Base-by-base conservation (phyloP, 2,113 vertebrate species). In the Oncorhynchus kisutch region DNA sequence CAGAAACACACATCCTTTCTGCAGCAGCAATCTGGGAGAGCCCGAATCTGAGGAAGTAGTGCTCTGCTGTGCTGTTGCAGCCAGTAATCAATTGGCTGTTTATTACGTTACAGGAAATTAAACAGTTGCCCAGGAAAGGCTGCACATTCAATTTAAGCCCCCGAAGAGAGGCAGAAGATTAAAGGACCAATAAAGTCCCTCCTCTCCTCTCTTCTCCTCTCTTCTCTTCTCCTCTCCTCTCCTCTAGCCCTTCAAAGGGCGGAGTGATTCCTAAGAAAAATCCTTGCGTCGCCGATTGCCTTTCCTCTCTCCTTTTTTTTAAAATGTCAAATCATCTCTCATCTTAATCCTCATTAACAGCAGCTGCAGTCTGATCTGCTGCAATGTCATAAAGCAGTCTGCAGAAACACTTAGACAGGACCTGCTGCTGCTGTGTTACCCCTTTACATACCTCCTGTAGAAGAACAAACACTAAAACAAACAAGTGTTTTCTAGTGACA, bases 81-180 rank as follows among this genome's bases (percentile, higher is more conserved):
- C 75, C 82, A 81, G 83, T 88, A 90, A 90, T 90, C 90, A 91
- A 91, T 88, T 88, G 86, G 75, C 86, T 86, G 85, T 89, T 92
- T 90, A 90, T 90, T 89, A 88, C 76, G 85, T 91, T 87, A 89
- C 88, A 91, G 83, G 87, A 92, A 89, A 93, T 91, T 89, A 89
- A 92, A 89, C 86, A 84, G 82, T 82, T 75, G 87, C 77, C 78
- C 83, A 87, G 80, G 79, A 89, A 87, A 83, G 79, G 74, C 74
- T 77, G 75, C 67, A 65, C 27, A 75, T 89, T 91, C 79, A 86
- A 82, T 90, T 89, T 85, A 87, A 88, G 87, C 84, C 83, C 72
- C 76, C 48, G 75, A 80, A 77, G 76, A 86, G 68, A 87, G 68
- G 66, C 81, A 83, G 82, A 69, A 76, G 67, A 88, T 87, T 88